Conservation (phyloP, 1,140 invertebrate genomes). For the Philaenus spumarius region DNA sequence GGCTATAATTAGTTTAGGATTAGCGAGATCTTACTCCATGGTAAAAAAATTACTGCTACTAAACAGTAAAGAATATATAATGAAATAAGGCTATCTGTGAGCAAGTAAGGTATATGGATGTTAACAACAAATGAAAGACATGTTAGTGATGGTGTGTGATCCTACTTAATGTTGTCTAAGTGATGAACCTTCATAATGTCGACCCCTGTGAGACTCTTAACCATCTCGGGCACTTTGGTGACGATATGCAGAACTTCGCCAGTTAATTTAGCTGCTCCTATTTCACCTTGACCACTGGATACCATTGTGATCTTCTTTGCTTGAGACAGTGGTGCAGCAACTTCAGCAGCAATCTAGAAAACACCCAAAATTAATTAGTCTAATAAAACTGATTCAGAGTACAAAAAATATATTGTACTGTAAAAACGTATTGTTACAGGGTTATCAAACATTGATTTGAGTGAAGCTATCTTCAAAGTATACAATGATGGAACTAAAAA, state of each 20-base stretch:
- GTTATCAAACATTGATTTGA: too few relatives aligned
- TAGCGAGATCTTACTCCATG: background rate
- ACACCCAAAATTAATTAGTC: slow-evolving; percentile 12
- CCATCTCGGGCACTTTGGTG: slow-evolving; percentile 79
- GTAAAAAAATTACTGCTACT: background rate
- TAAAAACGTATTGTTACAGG: too few relatives aligned
- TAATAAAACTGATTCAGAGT: too few relatives aligned
- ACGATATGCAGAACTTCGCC: slow-evolving; percentile 91
- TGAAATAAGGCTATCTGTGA: background rate
- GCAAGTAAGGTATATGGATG: background rate
- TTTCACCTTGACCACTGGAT: slow-evolving; percentile 81
- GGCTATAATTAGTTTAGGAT: background rate
- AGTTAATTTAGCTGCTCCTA: slow-evolving; percentile 90
- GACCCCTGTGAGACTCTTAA: slow-evolving; percentile 86
- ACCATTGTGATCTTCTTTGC: slow-evolving; percentile 94
- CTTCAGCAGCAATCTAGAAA: slow-evolving; percentile 83
- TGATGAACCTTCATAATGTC: slow-evolving; percentile 71
- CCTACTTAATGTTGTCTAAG: slow-evolving; percentile 9
- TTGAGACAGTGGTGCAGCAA: slow-evolving; percentile 88
- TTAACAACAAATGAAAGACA: background rate
- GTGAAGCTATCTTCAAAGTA: too few relatives aligned
- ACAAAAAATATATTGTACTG: too few relatives aligned
- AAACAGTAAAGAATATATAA: background rate
- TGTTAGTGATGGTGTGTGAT: background rate
- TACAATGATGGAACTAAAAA: too few relatives aligned